Base-by-base conservation (phyloP, 1,140 invertebrate species). In the Aphelenchoides besseyi region DNA sequence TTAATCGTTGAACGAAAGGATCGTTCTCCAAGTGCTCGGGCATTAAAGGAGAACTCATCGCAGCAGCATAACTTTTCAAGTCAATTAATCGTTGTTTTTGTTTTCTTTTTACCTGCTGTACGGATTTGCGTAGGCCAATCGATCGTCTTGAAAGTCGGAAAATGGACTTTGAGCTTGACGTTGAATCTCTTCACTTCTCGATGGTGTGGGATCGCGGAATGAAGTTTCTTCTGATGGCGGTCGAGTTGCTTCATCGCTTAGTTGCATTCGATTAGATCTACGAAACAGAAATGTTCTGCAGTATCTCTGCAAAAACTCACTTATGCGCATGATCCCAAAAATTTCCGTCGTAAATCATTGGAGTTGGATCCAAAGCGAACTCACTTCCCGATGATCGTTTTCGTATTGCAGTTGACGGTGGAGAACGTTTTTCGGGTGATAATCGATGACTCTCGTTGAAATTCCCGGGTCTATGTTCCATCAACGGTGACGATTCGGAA, bases 21-120 rank as follows among this genome's bases (percentile, higher is more conserved):
- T 66, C 32, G 32, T 37, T 66, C 32, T 29, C 32, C 32, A 66
- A 12, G 30, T 37, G 30, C 32, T 74, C 69, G 26, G 57, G 62
- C 72, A 74, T 74, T 3, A 74, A 54, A n/a, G 72, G 72, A 8
- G 72, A 74, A 41, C 54, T 62, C 72, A 74, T 74, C 2, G 72
- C 72, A 18, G 72, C 71, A 16, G 72, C 69, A 28, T 74, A 74
- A 55, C 72, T 74, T 26, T 52, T 64, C 64, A 18, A 16, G 1
- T 33, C 54, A 59, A 62, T 5, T 71, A 18, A 64, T 32, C 5
- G n/a, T n/a, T n/a, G n/a, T n/a, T n/a, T n/a, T n/a, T n/a, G n/a
- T 8, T 28, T 2, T 28, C 0, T 0, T 2, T 36, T 69, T 5
- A 74, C 72, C 72, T 74, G 68, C 68, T 70, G 29, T 74, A 69